Percentiles rank a stretch among this genome's conserved stretches.
phyloP scores from a whole-genome alignment of 2,797 vertebrate genomes.

The Falco columbarius region DNA sequence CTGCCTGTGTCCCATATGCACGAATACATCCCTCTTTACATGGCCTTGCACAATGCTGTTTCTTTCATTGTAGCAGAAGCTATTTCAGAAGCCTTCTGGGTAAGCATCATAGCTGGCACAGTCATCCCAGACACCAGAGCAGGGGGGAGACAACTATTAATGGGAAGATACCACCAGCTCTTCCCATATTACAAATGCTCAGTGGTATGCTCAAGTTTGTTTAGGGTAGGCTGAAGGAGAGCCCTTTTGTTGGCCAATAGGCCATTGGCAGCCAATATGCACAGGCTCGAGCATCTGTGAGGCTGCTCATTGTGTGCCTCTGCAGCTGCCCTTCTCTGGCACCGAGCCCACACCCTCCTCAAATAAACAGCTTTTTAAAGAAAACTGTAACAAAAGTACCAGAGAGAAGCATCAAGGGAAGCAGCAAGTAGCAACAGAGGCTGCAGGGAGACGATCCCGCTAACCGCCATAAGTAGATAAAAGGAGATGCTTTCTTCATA shows the following conservation, averaged over 20 bases:
- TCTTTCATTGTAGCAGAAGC: neutral
- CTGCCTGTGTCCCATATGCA: neutral
- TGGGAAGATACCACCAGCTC: neutral
- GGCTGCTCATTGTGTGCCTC: neutral
- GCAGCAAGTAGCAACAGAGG: conserved; percentile 32
- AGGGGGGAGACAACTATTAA: neutral
- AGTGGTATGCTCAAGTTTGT: neutral
- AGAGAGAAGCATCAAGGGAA: neutral
- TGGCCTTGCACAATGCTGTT: fast-evolving
- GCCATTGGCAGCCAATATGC: neutral
- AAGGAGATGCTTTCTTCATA: conserved; percentile 54
- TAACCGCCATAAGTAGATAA: conserved; percentile 43
- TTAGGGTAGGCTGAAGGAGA: neutral
- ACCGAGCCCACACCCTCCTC: neutral
- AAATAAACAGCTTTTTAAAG: conserved; percentile 31
- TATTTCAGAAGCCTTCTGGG: neutral
- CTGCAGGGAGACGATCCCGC: neutral
- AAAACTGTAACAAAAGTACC: neutral
- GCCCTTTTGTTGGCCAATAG: neutral
- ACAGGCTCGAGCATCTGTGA: neutral
- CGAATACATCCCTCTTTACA: neutral
- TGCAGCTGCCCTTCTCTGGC: neutral
- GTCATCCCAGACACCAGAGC: neutral
- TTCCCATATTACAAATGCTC: neutral
- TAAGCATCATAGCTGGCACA: neutral